A percentile compares a stretch with the other conserved stretches of the same genome.
phyloP scores from a whole-genome alignment of 1,140 invertebrate species.

The Dysdera silvatica region DNA sequence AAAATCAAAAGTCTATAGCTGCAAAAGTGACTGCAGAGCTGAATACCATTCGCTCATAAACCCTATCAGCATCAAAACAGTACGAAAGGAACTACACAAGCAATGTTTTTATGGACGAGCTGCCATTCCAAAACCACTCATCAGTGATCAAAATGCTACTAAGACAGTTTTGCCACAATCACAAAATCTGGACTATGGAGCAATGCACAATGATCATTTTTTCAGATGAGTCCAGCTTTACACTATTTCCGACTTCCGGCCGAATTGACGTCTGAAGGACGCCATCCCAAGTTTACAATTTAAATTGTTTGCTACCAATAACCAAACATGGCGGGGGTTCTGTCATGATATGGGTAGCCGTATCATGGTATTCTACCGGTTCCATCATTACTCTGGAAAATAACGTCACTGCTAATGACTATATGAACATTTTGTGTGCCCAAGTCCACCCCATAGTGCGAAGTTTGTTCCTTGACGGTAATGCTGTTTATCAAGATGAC shows the following conservation, averaged over 20 bases:
- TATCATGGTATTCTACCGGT: not conserved
- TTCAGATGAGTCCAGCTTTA: not conserved
- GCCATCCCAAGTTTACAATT: not conserved
- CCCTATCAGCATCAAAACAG: too few relatives aligned
- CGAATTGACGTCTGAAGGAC: not conserved
- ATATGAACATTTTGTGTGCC: too few relatives aligned
- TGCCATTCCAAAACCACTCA: not conserved
- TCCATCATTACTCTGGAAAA: not conserved
- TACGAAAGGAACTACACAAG: too few relatives aligned
- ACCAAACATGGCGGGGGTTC: not conserved
- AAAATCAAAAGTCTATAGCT: too few relatives aligned
- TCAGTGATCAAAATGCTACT: not conserved
- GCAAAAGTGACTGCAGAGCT: too few relatives aligned
- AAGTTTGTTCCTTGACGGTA: too few relatives aligned
- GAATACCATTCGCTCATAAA: too few relatives aligned
- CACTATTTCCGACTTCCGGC: not conserved
- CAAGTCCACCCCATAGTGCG: too few relatives aligned
- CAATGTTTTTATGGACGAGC: not conserved
- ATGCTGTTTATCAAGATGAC: too few relatives aligned
- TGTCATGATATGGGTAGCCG: not conserved
- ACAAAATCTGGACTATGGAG: not conserved
- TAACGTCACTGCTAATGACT: not conserved
- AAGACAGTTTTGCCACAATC: not conserved
- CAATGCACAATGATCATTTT: not conserved
- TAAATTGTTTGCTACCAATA: not conserved